A percentile compares a stretch with the other conserved stretches of the same genome.
Evolutionary conservation across 1,140 invertebrate genomes (phyloP).

Genomic region (Neodiprion lecontei): DNA sequence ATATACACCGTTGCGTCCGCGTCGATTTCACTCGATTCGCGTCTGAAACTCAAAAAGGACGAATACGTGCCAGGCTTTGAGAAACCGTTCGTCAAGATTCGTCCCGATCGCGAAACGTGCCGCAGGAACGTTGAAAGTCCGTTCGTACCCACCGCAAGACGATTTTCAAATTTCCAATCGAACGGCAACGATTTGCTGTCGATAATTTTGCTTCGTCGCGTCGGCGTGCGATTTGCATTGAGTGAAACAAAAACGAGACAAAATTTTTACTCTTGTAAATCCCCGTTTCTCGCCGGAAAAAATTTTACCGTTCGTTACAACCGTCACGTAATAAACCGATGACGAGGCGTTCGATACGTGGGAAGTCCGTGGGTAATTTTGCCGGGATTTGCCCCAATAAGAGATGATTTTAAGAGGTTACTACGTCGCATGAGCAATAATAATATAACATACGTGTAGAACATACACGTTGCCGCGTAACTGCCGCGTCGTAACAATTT

Average conservation of each 20-base stretch:
- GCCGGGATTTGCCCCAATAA: background rate
- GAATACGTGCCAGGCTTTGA: no score
- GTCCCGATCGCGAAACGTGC: no score
- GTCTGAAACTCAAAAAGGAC: no score
- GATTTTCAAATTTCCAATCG: no score
- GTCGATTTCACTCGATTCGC: background rate
- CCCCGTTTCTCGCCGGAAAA: no score
- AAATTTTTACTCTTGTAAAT: background rate
- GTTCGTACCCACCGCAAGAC: no score
- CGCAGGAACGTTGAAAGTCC: no score
- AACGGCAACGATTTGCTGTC: no score
- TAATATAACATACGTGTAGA: background rate
- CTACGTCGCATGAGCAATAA: background rate
- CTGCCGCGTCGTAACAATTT: background rate
- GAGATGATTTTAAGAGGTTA: background rate
- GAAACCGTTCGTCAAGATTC: no score
- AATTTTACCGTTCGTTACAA: no score
- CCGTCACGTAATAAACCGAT: background rate
- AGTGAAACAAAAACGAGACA: background rate
- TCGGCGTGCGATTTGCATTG: background rate
- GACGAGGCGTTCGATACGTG: background rate
- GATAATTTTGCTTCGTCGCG: no score
- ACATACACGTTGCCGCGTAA: background rate
- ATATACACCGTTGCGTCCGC: background rate
- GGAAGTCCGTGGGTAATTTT: background rate